Percentiles rank a stretch among this genome's conserved stretches.
These are phyloP conservation scores for Drosophila tsacasi DNA, from an alignment of 1,140 invertebrate genomes.

Conservation along the genomic window DNA sequence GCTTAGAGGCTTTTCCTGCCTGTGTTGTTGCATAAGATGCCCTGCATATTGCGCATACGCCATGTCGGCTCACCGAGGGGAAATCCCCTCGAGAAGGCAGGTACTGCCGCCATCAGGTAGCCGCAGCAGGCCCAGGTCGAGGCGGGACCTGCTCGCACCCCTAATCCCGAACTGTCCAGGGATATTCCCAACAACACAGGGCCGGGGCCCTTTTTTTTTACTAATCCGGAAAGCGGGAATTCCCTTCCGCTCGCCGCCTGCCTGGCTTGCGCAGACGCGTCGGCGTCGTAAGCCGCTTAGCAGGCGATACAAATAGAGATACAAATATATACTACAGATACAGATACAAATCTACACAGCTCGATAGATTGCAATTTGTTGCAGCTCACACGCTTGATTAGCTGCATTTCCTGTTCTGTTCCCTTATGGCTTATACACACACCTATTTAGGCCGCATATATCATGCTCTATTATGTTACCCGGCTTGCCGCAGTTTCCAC, in stretches of 20 bases:
- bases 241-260: slow-evolving; percentile 66
- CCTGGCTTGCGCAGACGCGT: slow-evolving; percentile 39
- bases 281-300: slow-evolving; percentile 52
- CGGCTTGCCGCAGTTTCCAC: slow-evolving; percentile 22
- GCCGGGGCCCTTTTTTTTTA: slow-evolving; percentile 24
- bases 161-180: slow-evolving; percentile 54
- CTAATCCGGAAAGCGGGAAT: slow-evolving; percentile 81
- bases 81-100: slow-evolving; percentile 24
- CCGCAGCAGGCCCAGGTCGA: slow-evolving; percentile 6
- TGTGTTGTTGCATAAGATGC: slow-evolving; percentile 26
- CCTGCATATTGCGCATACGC: slow-evolving; percentile 44
- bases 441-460: slow-evolving; percentile 8
- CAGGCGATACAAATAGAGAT: slow-evolving; percentile 15
- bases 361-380: slow-evolving; percentile 59
- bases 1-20: slow-evolving; percentile 1
- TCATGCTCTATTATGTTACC: slow-evolving; percentile 45
- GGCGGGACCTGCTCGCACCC: slow-evolving; percentile 70
- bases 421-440: background rate
- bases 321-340: slow-evolving; percentile 1
- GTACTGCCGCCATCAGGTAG: background rate
- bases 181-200: slow-evolving; percentile 30
- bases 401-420: slow-evolving; percentile 80
- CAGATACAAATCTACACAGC: background rate
- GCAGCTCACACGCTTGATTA: slow-evolving; percentile 77
- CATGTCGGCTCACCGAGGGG: slow-evolving; percentile 22